Conservation (phyloP, 2,888 invertebrate species). For the Hetaerina titia region DNA sequence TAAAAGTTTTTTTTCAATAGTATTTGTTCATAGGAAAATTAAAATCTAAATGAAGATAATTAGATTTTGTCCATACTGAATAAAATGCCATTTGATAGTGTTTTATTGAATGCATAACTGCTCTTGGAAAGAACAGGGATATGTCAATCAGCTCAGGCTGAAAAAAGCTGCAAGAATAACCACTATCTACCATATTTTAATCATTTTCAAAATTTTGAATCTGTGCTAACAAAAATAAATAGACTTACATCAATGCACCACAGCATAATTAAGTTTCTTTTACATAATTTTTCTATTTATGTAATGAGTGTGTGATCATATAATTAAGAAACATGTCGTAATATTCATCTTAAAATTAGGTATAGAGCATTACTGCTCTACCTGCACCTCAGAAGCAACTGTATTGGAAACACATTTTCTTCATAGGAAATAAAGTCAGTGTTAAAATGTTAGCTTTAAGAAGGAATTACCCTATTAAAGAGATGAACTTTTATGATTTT, state of each 20-base stretch:
- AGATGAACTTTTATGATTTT: neutral
- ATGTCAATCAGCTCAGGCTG: neutral
- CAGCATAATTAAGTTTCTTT: neutral
- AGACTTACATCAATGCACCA: neutral
- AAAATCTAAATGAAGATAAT: neutral
- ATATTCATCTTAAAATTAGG: neutral
- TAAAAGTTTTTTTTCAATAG: neutral
- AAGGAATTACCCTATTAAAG: neutral
- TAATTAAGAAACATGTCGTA: neutral
- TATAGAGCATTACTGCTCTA: neutral
- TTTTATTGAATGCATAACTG: neutral
- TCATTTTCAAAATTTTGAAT: neutral
- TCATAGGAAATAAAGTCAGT: constrained; percentile 42
- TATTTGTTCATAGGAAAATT: neutral
- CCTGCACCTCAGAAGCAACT: constrained; percentile 13
- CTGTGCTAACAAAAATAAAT: neutral
- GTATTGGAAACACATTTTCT: constrained; percentile 47
- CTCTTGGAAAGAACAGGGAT: neutral
- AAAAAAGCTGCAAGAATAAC: neutral
- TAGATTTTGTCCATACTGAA: neutral
- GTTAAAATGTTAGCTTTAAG: neutral
- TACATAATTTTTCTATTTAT: neutral
- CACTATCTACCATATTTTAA: neutral
- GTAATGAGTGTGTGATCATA: neutral
- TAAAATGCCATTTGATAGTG: neutral